A percentile compares a stretch with the other conserved stretches of the same genome.
Evolutionary conservation across 2,113 vertebrate genomes (phyloP).

Genomic region (Thomomys bottae): DNA sequence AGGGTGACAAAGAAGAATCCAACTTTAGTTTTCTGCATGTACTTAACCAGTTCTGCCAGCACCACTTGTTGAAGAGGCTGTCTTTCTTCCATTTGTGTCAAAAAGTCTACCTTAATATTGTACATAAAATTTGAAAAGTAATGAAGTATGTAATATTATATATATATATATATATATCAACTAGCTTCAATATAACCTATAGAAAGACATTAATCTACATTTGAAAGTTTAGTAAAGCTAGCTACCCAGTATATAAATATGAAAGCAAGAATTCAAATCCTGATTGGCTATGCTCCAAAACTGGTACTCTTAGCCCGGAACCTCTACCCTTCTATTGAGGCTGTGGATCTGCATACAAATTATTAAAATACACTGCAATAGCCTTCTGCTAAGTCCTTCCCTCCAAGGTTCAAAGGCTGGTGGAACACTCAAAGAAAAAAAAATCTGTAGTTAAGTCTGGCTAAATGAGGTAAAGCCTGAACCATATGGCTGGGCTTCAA

Average conservation of each 20-base stretch:
- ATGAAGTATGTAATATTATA: not conserved
- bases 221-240: constrained; percentile 36
- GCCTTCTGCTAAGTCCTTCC: not conserved
- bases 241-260: not conserved
- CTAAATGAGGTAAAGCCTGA: constrained; percentile 43
- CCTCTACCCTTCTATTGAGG: not conserved
- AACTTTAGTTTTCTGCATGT: too few relatives aligned
- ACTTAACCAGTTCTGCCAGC: too few relatives aligned
- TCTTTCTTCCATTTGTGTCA: too few relatives aligned
- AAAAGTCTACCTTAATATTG: not conserved
- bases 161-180: constrained; percentile 13
- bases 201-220: constrained; percentile 13
- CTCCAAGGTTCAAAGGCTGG: not conserved
- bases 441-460: constrained; percentile 48
- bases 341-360: not conserved
- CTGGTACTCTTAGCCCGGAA: not conserved
- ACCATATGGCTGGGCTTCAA: constrained; percentile 28
- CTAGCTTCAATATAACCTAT: not conserved
- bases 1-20: too few relatives aligned
- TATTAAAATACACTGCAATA: constrained; percentile 33
- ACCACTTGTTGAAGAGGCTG: too few relatives aligned
- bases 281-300: not conserved
- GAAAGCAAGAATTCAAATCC: constrained; percentile 39
- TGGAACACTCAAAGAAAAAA: constrained; percentile 43
- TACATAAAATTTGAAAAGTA: not conserved